Percentiles rank a stretch among this genome's conserved stretches.
Evolutionary conservation across 2,113 vertebrate genomes (phyloP).

Genomic region (Pluvianellus socialis): DNA sequence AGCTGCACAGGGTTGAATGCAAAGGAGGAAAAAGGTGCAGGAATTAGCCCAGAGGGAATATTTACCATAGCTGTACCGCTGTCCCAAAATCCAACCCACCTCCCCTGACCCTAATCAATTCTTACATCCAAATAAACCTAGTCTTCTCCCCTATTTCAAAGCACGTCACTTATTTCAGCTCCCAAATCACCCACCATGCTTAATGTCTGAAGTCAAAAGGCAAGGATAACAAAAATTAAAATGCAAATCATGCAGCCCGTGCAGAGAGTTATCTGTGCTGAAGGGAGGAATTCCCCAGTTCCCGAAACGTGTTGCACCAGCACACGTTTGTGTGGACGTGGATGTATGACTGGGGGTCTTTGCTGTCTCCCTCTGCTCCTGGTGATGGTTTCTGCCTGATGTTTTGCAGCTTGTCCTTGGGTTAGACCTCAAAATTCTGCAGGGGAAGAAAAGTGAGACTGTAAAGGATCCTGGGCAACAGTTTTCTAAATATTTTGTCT

Average conservation of each 20-base stretch:
- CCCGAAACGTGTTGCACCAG: neutral
- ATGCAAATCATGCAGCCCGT: neutral
- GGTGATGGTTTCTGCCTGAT: neutral
- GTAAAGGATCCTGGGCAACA: neutral
- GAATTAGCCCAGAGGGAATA: neutral
- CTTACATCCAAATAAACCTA: neutral
- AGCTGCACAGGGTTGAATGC: fast-evolving
- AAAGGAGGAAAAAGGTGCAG: neutral
- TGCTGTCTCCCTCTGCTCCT: neutral
- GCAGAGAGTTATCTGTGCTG: neutral
- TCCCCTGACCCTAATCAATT: neutral
- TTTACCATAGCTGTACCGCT: neutral
- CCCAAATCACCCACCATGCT: neutral
- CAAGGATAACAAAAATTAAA: neutral
- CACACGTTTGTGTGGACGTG: fast-evolving
- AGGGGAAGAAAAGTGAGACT: neutral
- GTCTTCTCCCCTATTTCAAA: neutral
- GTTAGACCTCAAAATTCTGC: neutral
- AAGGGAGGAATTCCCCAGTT: neutral
- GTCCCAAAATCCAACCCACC: neutral
- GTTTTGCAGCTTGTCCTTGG: neutral
- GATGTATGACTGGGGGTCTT: neutral
- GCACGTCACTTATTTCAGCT: neutral
- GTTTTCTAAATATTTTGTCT: constrained; percentile 48
- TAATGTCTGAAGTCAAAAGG: neutral